Conservation (phyloP, 53 echinoderm and acorn worm species). For the Crossaster papposus region DNA sequence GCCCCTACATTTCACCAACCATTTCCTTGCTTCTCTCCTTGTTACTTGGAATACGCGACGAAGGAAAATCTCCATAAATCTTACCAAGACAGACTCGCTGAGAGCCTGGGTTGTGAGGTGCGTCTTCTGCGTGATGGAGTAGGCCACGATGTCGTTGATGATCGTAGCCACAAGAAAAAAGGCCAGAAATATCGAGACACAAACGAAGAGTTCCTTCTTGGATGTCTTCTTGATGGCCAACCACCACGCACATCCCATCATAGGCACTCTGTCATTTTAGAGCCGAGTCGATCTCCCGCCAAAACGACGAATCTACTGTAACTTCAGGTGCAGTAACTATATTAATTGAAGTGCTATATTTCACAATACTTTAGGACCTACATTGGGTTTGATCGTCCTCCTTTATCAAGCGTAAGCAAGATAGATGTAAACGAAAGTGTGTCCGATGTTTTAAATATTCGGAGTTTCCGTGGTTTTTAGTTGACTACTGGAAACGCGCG, state of each 20-base stretch:
- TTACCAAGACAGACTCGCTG: constrained; percentile 80
- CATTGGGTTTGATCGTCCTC: no score
- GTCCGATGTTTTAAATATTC: no score
- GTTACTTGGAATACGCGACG: no score
- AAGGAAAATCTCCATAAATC: not conserved
- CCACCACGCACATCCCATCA: constrained; percentile 35
- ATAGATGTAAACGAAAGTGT: no score
- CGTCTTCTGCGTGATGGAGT: constrained; percentile 66
- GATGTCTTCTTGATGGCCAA: constrained; percentile 64
- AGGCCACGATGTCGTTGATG: constrained; percentile 72
- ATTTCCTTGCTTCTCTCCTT: not conserved
- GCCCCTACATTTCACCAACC: not conserved
- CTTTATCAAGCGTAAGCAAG: no score
- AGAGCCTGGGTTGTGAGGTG: constrained; percentile 72
- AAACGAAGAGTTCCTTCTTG: constrained; percentile 77
- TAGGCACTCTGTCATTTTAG: not conserved
- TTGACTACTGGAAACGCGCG: not conserved
- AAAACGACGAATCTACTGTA: not conserved
- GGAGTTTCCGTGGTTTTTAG: no score
- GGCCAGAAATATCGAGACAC: constrained; percentile 70
- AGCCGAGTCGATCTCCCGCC: not conserved
- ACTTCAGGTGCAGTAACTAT: not conserved
- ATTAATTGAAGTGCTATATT: no score
- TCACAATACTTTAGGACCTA: no score
- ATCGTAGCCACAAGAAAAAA: constrained; percentile 66